phyloP scores from a whole-genome alignment of 2,888 invertebrate genomes.

The Harmothoe impar region DNA sequence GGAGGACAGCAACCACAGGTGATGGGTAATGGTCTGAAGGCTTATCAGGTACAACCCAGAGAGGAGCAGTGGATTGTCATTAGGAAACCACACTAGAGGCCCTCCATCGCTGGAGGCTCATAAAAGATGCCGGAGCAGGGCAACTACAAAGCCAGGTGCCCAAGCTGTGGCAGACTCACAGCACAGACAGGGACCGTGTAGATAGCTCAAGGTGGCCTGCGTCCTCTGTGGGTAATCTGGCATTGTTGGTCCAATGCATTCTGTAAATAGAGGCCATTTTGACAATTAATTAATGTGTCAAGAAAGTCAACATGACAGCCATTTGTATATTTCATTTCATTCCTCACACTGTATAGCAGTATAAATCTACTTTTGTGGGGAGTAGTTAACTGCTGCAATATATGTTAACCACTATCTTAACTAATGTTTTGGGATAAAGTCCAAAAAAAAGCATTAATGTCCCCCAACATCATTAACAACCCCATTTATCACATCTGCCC shows the following conservation, averaged over 20 bases:
- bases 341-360: too few relatives aligned
- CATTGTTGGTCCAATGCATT: not conserved
- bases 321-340: too few relatives aligned
- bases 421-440: too few relatives aligned
- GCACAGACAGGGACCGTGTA: not conserved
- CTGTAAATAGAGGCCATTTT: not conserved
- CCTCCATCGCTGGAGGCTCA: not conserved
- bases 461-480: too few relatives aligned
- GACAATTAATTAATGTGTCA: not conserved
- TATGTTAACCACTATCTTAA: too few relatives aligned
- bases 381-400: too few relatives aligned
- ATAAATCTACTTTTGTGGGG: too few relatives aligned
- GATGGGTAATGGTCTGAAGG: not conserved
- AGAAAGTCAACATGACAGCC: too few relatives aligned
- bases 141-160: not conserved
- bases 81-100: not conserved
- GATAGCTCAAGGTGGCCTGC: not conserved
- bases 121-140: not conserved
- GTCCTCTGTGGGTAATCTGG: not conserved
- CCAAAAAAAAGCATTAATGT: too few relatives aligned
- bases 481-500: too few relatives aligned
- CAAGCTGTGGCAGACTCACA: not conserved
- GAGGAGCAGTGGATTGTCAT: not conserved
- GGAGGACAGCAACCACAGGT: too few relatives aligned
- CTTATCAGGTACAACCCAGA: not conserved